Evolutionary conservation across 2,113 vertebrate genomes (phyloP).

Genomic region (Oryctolagus cuniculus): DNA sequence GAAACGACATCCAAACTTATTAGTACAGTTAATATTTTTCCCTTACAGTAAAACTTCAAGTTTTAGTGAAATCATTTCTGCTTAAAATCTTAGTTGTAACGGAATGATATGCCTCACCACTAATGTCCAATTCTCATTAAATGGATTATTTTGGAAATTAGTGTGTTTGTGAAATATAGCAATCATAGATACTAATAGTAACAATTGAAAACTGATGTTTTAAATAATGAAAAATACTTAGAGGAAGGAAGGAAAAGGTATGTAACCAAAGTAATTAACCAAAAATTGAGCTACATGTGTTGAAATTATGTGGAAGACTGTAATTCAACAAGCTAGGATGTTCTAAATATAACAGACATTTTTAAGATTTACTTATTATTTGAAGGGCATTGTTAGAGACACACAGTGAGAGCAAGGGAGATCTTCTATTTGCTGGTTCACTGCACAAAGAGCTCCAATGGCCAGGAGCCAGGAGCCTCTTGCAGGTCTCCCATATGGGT

Average conservation of each 20-base stretch:
- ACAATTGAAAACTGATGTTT: not conserved
- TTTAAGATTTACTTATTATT: too few relatives aligned
- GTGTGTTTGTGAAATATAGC: slow-evolving; percentile 1
- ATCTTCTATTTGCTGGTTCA: too few relatives aligned
- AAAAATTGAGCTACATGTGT: slow-evolving; percentile 16
- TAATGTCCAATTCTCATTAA: slow-evolving; percentile 56
- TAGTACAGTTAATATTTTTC: slow-evolving; percentile 54
- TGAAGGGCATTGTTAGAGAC: too few relatives aligned
- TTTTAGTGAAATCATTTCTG: slow-evolving; percentile 66
- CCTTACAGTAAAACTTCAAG: slow-evolving; percentile 23
- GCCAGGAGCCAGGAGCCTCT: too few relatives aligned
- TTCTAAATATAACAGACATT: not conserved
- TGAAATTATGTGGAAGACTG: not conserved
- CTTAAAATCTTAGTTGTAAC: slow-evolving; percentile 32
- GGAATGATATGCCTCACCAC: slow-evolving; percentile 21
- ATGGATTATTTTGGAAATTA: slow-evolving; percentile 24
- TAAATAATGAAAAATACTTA: slow-evolving; percentile 25
- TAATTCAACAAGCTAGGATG: not conserved
- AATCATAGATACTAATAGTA: not conserved
- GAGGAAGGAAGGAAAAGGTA: not conserved
- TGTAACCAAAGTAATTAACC: not conserved
- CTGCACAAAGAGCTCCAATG: too few relatives aligned
- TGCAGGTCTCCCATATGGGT: too few relatives aligned
- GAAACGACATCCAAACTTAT: slow-evolving; percentile 22
- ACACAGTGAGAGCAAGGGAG: too few relatives aligned